phyloP scores from a whole-genome alignment of 2,797 vertebrate genomes.

The Gymnoscopelus microlampas region DNA sequence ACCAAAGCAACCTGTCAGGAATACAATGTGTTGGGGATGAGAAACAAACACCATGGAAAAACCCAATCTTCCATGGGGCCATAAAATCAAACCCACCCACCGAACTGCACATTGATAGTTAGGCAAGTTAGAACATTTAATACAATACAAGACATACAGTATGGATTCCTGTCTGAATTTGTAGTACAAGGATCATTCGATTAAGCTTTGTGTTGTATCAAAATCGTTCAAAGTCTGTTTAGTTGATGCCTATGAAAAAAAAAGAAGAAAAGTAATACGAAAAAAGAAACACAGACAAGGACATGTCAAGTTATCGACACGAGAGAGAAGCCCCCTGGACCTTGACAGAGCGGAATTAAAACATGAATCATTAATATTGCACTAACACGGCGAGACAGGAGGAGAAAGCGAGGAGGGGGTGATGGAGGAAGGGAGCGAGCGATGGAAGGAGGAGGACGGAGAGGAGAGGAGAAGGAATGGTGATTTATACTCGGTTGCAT shows the following conservation, averaged over 20 bases:
- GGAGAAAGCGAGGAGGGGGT: constrained; percentile 16
- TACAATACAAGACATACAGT: too few relatives aligned
- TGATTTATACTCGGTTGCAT: too few relatives aligned
- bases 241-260: too few relatives aligned
- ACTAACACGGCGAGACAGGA: constrained; percentile 35
- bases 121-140: too few relatives aligned
- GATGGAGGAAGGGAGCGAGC: constrained; percentile 19
- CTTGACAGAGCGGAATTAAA: constrained; percentile 61
- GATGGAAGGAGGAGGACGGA: constrained; percentile 3
- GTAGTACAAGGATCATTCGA: too few relatives aligned
- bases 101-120: too few relatives aligned
- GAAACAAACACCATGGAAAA: not conserved
- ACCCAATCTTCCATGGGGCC: too few relatives aligned
- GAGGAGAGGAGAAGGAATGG: constrained; percentile 8
- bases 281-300: constrained; percentile 38
- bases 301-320: constrained; percentile 57
- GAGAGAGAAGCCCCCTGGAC: constrained; percentile 34
- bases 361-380: constrained; percentile 67
- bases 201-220: too few relatives aligned
- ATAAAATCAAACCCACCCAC: too few relatives aligned
- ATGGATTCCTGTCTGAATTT: too few relatives aligned
- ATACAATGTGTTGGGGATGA: constrained; percentile 65
- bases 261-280: constrained; percentile 6
- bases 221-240: too few relatives aligned
- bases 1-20: constrained; percentile 59